These are phyloP conservation scores for Hylyphantes graminicola DNA, from an alignment of 1,140 invertebrate genomes.

Conservation along the genomic window DNA sequence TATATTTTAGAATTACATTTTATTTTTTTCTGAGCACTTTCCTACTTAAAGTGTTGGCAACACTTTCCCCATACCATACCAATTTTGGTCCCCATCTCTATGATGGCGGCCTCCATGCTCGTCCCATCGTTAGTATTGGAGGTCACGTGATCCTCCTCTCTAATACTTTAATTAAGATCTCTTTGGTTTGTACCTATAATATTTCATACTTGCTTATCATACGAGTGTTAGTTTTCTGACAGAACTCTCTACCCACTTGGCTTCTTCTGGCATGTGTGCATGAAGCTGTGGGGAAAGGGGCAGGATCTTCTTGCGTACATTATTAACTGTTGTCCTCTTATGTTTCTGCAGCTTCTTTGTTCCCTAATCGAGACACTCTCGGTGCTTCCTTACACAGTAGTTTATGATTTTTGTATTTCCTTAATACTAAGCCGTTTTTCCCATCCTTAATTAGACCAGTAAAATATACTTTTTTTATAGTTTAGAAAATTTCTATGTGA, in stretches of 20 bases:
- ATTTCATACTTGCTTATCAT: conserved; percentile 36
- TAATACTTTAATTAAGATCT: too few relatives aligned
- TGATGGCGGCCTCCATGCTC: too few relatives aligned
- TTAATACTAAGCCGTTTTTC: conserved; percentile 27
- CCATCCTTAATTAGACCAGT: too few relatives aligned
- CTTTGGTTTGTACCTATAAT: conserved; percentile 15
- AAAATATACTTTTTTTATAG: too few relatives aligned
- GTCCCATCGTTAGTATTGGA: too few relatives aligned
- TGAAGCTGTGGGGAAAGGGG: conserved; percentile 56
- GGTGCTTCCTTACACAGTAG: conserved; percentile 23
- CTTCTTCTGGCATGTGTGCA: conserved; percentile 52
- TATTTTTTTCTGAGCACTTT: too few relatives aligned
- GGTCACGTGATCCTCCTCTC: too few relatives aligned
- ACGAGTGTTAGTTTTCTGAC: conserved; percentile 34
- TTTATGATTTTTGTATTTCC: conserved; percentile 27
- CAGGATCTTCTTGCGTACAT: conserved; percentile 27
- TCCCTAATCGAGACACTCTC: not conserved
- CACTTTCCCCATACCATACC: too few relatives aligned
- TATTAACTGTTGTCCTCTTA: conserved; percentile 53
- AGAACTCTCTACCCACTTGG: conserved; percentile 49
- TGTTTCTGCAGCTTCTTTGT: conserved; percentile 48
- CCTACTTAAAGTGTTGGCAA: too few relatives aligned
- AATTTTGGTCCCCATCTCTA: too few relatives aligned
- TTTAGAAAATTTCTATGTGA: too few relatives aligned
- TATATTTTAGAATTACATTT: too few relatives aligned